These are phyloP conservation scores for Sceloporus tristichus DNA, from an alignment of 2,113 vertebrate species.

Conservation along the genomic window DNA sequence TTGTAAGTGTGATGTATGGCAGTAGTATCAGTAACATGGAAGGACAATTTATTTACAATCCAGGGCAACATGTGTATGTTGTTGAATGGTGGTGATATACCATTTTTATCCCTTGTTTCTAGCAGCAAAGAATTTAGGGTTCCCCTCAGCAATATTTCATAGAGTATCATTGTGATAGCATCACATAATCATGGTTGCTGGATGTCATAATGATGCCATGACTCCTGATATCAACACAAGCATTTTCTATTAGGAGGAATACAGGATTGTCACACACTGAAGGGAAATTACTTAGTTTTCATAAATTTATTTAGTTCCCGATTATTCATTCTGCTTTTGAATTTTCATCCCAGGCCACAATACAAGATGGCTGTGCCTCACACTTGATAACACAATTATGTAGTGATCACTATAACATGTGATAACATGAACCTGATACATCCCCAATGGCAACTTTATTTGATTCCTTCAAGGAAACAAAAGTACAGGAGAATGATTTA, in stretches of 20 bases:
- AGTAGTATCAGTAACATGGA: too few relatives aligned
- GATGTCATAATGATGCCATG: background rate
- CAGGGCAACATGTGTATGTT: too few relatives aligned
- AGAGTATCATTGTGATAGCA: background rate
- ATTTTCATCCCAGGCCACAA: too few relatives aligned
- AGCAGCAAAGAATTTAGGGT: background rate
- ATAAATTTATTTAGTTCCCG: too few relatives aligned
- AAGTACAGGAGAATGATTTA: background rate
- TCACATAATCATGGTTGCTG: background rate
- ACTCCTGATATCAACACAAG: background rate
- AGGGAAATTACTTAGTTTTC: too few relatives aligned
- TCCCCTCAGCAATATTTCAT: background rate
- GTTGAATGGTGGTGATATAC: too few relatives aligned
- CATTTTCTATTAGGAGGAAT: background rate
- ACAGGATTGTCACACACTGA: too few relatives aligned
- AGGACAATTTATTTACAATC: too few relatives aligned
- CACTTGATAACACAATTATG: background rate
- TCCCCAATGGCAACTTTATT: background rate
- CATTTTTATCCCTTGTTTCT: too few relatives aligned
- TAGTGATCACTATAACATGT: background rate
- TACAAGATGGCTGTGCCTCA: too few relatives aligned
- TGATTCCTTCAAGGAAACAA: background rate
- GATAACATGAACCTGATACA: background rate
- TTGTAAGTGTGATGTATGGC: too few relatives aligned
- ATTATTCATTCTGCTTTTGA: too few relatives aligned